These are phyloP conservation scores for Rhopilema esculentum DNA, from an alignment of 30 jellyfish, hydroid and myxozoan species.

Conservation along the genomic window DNA sequence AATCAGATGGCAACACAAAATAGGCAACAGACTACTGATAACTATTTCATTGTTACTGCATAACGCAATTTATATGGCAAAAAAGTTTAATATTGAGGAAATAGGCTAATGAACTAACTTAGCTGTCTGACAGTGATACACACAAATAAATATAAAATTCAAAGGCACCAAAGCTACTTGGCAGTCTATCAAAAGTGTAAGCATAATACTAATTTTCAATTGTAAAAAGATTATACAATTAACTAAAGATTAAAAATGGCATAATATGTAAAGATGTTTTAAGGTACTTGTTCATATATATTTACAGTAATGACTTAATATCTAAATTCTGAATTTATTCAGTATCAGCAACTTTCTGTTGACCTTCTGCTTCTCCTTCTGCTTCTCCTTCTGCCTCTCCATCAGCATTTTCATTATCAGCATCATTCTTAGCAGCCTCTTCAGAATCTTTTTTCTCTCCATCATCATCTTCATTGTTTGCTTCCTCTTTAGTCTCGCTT, in stretches of 20 bases:
- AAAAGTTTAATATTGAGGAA: no score
- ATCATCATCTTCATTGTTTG: background rate
- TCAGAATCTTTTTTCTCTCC: background rate
- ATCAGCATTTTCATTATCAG: background rate
- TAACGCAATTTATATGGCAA: no score
- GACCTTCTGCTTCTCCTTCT: constrained; percentile 12
- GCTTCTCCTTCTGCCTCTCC: constrained; percentile 27
- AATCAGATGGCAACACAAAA: background rate
- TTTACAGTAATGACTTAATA: background rate
- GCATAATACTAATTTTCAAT: background rate
- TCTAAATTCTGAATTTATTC: constrained; percentile 1
- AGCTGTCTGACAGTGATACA: background rate
- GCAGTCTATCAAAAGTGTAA: background rate
- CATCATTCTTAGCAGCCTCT: background rate
- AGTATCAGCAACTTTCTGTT: constrained; percentile 18
- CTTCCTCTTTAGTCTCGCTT: constrained; percentile 1
- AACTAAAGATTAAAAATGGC: background rate
- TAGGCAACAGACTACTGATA: background rate
- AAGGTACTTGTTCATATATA: background rate
- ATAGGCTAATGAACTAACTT: no score
- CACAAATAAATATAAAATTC: background rate
- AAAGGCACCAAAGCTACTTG: background rate
- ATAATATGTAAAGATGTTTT: background rate
- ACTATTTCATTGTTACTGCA: background rate
- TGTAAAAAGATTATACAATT: background rate